Percentiles rank a stretch among this genome's conserved stretches.
Conservation (phyloP, 1,140 invertebrate genomes). For the Anoplophora glabripennis region DNA sequence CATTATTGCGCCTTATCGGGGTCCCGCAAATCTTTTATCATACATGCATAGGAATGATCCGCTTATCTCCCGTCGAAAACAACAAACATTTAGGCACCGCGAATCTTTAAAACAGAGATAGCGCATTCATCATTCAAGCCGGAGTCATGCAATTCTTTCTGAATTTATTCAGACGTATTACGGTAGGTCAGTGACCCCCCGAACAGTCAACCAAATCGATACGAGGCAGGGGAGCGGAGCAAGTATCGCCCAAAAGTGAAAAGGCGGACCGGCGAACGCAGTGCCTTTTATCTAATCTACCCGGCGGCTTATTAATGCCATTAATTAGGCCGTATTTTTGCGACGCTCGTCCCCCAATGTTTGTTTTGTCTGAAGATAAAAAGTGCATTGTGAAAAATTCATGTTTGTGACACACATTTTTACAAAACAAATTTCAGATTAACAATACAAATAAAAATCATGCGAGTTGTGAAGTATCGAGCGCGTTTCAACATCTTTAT, state of each 20-base stretch:
- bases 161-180: conserved; percentile 34
- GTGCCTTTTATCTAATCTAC: conserved; percentile 22
- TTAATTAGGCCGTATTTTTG: conserved; percentile 19
- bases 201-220: conserved; percentile 32
- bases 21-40: no score
- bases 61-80: no score
- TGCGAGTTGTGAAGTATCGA: no score
- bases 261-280: conserved; percentile 6
- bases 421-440: conserved; percentile 17
- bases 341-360: conserved; percentile 4
- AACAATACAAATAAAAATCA: conserved; percentile 7
- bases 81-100: no score
- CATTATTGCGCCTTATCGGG: no score
- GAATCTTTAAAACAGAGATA: conserved; percentile 19
- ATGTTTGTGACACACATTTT: conserved; percentile 23
- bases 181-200: conserved; percentile 33
- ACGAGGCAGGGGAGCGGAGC: conserved; percentile 15
- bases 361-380: conserved; percentile 30
- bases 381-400: conserved; percentile 24
- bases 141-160: conserved; percentile 31
- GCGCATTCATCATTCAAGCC: conserved; percentile 20
- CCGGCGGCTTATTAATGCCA: neutral
- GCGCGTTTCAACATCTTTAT: no score
- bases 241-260: conserved; percentile 21
- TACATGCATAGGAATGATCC: no score